These are phyloP conservation scores for Diadophis punctatus DNA, from an alignment of 2,113 vertebrate species.

Conservation along the genomic window DNA sequence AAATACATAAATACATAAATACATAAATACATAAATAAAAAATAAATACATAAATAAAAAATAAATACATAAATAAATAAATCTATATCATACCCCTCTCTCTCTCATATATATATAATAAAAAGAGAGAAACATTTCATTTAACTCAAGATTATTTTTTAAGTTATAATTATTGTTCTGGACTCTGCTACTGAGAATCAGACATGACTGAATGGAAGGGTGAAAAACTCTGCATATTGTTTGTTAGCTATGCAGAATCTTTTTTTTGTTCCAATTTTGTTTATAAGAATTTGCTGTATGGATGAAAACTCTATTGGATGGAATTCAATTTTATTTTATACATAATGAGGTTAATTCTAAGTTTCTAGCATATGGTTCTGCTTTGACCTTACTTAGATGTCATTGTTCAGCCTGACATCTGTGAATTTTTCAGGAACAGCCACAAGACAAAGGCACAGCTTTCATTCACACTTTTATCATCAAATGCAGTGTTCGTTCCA, in stretches of 20 bases:
- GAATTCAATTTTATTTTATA: neutral
- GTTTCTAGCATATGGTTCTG: neutral
- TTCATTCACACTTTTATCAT: neutral
- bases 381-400: neutral
- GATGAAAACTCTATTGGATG: neutral
- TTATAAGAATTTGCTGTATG: neutral
- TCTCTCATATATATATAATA: too few relatives aligned
- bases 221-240: conserved; percentile 17
- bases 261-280: neutral
- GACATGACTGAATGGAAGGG: neutral
- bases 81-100: too few relatives aligned
- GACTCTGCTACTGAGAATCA: neutral
- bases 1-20: too few relatives aligned
- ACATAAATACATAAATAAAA: too few relatives aligned
- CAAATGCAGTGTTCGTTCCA: neutral
- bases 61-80: too few relatives aligned
- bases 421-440: neutral
- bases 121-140: too few relatives aligned
- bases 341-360: neutral
- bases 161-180: conserved; percentile 22
- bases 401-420: neutral
- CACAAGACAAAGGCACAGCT: neutral
- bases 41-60: too few relatives aligned
- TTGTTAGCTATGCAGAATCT: neutral
- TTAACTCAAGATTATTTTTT: too few relatives aligned